A percentile compares a stretch with the other conserved stretches of the same genome.
Evolutionary conservation across 1,140 invertebrate genomes (phyloP).

Genomic region (Contarinia nasturtii): DNA sequence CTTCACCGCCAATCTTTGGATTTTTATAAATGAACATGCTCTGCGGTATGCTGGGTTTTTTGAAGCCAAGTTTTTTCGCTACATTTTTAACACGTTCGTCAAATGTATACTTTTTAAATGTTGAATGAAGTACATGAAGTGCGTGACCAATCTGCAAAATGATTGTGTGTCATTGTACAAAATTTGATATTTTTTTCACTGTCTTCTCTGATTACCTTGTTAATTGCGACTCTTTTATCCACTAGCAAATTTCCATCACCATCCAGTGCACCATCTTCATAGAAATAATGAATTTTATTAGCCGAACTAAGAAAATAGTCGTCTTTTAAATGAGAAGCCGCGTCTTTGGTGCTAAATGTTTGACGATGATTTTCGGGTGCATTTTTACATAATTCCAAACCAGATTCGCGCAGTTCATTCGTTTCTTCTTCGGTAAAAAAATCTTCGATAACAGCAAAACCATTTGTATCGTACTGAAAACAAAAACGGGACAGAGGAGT

Average conservation of each 20-base stretch:
- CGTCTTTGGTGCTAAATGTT: constrained; percentile 43
- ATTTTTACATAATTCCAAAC: constrained; percentile 48
- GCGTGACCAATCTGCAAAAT: constrained; percentile 73
- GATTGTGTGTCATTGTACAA: neutral
- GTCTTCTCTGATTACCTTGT: too few species aligned
- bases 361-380: constrained; percentile 49
- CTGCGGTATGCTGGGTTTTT: constrained; percentile 70
- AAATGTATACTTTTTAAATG: constrained; percentile 68
- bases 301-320: constrained; percentile 81
- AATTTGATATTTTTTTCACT: too few species aligned
- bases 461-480: constrained; percentile 61
- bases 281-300: constrained; percentile 85
- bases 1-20: constrained; percentile 74
- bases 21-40: constrained; percentile 99
- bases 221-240: constrained; percentile 45
- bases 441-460: constrained; percentile 64
- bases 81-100: constrained; percentile 62
- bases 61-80: constrained; percentile 47
- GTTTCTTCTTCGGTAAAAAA: constrained; percentile 62
- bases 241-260: constrained; percentile 54
- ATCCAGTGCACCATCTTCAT: constrained; percentile 66
- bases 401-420: constrained; percentile 45
- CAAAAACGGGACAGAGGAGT: too few species aligned
- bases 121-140: constrained; percentile 66
- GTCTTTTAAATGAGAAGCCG: constrained; percentile 38